Conservation (phyloP, 2,113 vertebrate genomes). For the Vombatus ursinus region DNA sequence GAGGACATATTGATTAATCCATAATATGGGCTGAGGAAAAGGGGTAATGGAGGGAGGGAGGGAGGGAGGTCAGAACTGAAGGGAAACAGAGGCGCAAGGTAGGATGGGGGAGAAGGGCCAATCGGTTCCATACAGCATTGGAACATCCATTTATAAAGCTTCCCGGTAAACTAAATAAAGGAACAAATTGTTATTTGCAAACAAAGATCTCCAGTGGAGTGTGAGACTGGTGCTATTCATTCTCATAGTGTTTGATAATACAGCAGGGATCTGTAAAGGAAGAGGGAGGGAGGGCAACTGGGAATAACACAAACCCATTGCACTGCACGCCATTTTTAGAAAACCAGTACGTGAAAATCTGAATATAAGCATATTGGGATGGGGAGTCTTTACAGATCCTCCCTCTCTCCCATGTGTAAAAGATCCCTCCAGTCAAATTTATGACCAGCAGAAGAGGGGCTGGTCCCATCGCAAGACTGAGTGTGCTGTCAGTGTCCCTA, state of each 20-base stretch:
- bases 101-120: background rate
- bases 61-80: background rate
- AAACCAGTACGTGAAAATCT: background rate
- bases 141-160: background rate
- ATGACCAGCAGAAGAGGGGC: background rate
- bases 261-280: background rate
- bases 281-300: background rate
- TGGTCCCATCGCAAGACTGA: background rate
- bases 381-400: background rate
- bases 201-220: slow-evolving; percentile 11
- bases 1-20: slow-evolving; percentile 12
- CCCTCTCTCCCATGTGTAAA: background rate
- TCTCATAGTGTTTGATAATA: background rate
- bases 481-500: background rate
- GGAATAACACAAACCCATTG: background rate
- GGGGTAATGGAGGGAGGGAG: background rate
- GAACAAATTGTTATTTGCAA: background rate
- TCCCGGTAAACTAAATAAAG: background rate
- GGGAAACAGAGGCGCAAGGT: background rate
- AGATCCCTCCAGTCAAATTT: background rate
- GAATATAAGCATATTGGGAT: background rate
- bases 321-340: slow-evolving; percentile 1
- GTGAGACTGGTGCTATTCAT: background rate
- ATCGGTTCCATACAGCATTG: background rate
- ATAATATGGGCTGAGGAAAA: background rate